Percentiles rank a stretch among this genome's conserved stretches.
These are phyloP conservation scores for Drosophila kurseongensis DNA, from an alignment of 1,140 invertebrate species.

Conservation along the genomic window DNA sequence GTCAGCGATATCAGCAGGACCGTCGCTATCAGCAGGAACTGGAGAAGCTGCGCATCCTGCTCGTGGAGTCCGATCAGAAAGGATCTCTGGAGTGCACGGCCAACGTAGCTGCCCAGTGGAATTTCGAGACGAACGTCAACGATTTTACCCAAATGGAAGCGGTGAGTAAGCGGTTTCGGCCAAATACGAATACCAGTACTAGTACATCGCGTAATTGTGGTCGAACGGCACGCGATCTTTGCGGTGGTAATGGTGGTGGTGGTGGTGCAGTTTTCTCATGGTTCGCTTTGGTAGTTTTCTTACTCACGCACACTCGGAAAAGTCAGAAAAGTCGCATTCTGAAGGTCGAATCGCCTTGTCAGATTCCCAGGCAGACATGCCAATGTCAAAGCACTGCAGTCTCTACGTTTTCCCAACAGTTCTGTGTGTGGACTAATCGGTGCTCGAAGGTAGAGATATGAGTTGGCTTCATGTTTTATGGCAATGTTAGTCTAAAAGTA, in stretches of 20 bases:
- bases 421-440: slow-evolving; percentile 1
- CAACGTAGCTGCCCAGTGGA: slow-evolving; percentile 94
- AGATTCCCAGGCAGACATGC: slow-evolving; percentile 75
- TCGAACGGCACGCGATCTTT: slow-evolving; percentile 60
- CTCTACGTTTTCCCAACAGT: slow-evolving; percentile 34
- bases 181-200: slow-evolving; percentile 28
- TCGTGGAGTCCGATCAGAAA: slow-evolving; percentile 89
- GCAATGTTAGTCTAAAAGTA: background rate
- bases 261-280: slow-evolving; percentile 52
- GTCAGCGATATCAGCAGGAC: slow-evolving; percentile 78
- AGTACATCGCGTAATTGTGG: slow-evolving; percentile 37
- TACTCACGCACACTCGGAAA: slow-evolving; percentile 36
- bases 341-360: slow-evolving; percentile 59
- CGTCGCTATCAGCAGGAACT: slow-evolving; percentile 78
- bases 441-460: slow-evolving; percentile 2
- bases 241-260: slow-evolving; percentile 10
- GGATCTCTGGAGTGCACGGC: slow-evolving; percentile 91
- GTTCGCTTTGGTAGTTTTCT: slow-evolving; percentile 29
- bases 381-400: slow-evolving; percentile 68
- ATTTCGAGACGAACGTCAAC: slow-evolving; percentile 94
- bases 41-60: slow-evolving; percentile 85
- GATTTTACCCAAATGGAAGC: slow-evolving; percentile 92
- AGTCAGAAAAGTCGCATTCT: slow-evolving; percentile 41
- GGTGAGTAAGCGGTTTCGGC: slow-evolving; percentile 86
- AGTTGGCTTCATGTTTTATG: background rate